phyloP scores from a whole-genome alignment of 2,888 invertebrate genomes.

The Malthinus flaveolus region DNA sequence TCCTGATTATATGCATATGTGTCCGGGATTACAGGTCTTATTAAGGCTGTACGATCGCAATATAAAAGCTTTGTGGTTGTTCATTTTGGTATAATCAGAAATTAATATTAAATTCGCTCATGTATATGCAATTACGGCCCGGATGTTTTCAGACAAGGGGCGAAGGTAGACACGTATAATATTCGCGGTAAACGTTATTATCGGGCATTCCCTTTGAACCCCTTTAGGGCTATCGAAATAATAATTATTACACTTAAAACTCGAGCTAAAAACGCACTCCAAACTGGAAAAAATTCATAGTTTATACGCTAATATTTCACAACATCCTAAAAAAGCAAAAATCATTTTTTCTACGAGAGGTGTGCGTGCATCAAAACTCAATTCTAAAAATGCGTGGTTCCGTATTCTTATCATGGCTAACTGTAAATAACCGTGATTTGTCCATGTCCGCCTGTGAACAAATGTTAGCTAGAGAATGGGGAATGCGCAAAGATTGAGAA shows the following conservation, averaged over 20 bases:
- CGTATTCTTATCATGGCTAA: slow-evolving; percentile 54
- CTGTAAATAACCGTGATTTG: slow-evolving; percentile 56
- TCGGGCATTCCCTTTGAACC: slow-evolving; percentile 40
- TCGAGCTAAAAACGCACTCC: not conserved
- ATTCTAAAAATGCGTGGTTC: slow-evolving; percentile 26
- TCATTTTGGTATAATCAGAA: slow-evolving; percentile 57
- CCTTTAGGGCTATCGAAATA: slow-evolving; percentile 22
- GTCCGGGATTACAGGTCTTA: slow-evolving; percentile 55
- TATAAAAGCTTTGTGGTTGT: slow-evolving; percentile 58
- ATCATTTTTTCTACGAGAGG: slow-evolving; percentile 14
- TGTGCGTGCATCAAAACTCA: slow-evolving; percentile 20
- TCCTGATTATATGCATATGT: slow-evolving; percentile 53
- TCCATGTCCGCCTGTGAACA: slow-evolving; percentile 53
- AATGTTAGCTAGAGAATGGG: slow-evolving; percentile 47
- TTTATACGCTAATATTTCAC: not conserved
- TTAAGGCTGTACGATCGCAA: slow-evolving; percentile 52
- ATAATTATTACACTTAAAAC: slow-evolving; percentile 15
- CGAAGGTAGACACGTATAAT: slow-evolving; percentile 34
- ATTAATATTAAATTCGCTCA: slow-evolving; percentile 58
- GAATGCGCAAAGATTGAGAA: slow-evolving; percentile 55
- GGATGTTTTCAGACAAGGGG: slow-evolving; percentile 50
- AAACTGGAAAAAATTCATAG: not conserved
- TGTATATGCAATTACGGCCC: slow-evolving; percentile 56
- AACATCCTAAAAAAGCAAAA: slow-evolving; percentile 14
- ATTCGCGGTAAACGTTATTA: slow-evolving; percentile 41